A percentile compares a stretch with the other conserved stretches of the same genome.
phyloP scores from a whole-genome alignment of 53 echinoderm and acorn worm genomes.

The Temnopleurus reevesii region DNA sequence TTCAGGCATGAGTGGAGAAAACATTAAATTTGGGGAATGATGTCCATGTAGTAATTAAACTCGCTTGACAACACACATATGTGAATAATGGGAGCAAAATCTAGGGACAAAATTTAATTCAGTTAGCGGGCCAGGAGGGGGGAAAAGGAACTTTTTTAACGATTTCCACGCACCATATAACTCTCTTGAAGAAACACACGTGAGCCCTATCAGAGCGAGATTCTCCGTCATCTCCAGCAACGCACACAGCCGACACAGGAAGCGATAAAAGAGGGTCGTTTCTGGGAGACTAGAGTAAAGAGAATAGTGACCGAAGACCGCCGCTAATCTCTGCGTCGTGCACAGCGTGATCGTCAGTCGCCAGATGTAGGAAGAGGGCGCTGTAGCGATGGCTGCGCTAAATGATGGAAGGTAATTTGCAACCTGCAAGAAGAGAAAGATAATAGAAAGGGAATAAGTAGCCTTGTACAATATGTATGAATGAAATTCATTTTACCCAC shows the following conservation, averaged over 20 bases:
- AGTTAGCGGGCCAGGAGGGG: no score
- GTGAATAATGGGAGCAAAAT: no score
- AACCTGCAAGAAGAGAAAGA: neutral
- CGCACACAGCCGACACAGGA: conserved; percentile 21
- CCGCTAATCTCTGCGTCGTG: conserved; percentile 23
- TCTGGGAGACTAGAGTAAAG: conserved; percentile 17
- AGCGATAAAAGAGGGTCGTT: neutral
- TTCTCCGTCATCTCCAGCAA: conserved; percentile 44
- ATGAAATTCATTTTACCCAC: no score
- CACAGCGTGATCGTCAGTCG: conserved; percentile 35
- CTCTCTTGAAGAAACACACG: conserved; percentile 41
- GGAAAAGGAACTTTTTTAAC: no score
- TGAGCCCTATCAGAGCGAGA: conserved; percentile 26
- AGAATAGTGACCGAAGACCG: conserved; percentile 50
- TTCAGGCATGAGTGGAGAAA: no score
- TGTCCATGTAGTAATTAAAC: no score
- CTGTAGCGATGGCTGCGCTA: conserved; percentile 46
- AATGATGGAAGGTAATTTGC: conserved; percentile 28
- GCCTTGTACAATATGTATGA: no score
- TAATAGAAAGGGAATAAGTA: neutral
- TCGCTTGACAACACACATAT: no score
- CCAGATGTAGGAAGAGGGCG: conserved; percentile 54
- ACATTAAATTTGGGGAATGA: no score
- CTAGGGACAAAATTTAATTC: no score
- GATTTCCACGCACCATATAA: neutral